Conservation (phyloP, 1,140 invertebrate genomes). For the Drosophila ananassae region DNA sequence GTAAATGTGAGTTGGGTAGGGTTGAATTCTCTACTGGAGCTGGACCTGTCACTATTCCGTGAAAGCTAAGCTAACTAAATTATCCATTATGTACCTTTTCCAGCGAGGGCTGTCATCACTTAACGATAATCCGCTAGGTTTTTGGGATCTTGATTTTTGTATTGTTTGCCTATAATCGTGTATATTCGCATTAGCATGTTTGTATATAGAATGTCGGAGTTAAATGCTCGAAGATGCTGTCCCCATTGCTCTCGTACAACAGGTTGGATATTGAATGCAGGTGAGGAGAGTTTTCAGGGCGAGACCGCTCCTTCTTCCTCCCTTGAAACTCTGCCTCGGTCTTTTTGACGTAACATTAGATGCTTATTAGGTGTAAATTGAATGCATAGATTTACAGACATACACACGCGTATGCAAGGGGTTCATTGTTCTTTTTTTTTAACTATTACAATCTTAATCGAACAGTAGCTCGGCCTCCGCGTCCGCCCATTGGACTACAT, state of each 20-base stretch:
- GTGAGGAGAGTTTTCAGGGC: not conserved
- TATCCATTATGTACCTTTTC: not conserved
- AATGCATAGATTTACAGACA: no score
- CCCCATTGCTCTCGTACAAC: no score
- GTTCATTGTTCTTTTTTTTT: constrained; percentile 17
- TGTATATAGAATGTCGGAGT: constrained; percentile 16
- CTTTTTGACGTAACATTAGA: no score
- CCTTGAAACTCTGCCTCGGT: no score
- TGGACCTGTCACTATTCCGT: not conserved
- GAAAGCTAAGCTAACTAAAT: constrained; percentile 1
- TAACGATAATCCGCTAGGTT: not conserved
- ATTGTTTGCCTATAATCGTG: not conserved
- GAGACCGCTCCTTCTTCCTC: no score
- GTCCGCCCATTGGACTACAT: constrained; percentile 25
- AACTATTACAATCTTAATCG: constrained; percentile 39
- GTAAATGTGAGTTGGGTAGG: not conserved
- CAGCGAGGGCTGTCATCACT: no score
- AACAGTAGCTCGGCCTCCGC: not conserved
- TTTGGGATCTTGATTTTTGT: not conserved
- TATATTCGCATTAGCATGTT: not conserved
- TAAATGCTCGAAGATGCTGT: constrained; percentile 10
- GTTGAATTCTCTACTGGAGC: no score
- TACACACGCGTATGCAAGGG: no score
- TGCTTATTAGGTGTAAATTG: constrained; percentile 14
- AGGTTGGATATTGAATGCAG: constrained; percentile 11